These are phyloP conservation scores for Stramonita haemastoma DNA, from an alignment of 2,888 invertebrate species.

Conservation along the genomic window DNA sequence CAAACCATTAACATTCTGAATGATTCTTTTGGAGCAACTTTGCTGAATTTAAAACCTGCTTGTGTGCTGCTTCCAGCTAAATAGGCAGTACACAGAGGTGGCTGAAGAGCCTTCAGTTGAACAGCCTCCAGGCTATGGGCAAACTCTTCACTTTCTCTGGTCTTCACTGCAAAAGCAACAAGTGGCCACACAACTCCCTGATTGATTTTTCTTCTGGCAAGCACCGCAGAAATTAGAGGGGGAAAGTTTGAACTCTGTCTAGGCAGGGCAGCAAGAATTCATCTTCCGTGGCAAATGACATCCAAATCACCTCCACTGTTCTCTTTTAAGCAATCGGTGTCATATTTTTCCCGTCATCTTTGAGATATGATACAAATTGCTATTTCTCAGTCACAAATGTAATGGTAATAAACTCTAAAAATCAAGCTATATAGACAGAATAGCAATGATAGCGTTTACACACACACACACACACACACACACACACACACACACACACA, in stretches of 20 bases:
- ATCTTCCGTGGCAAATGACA: background rate
- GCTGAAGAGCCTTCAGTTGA: too few relatives aligned
- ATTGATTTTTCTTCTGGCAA: too few relatives aligned
- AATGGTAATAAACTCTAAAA: background rate
- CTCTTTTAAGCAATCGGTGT: conserved; percentile 33
- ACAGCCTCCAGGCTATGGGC: background rate
- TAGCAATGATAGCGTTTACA: conserved; percentile 3
- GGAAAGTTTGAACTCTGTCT: background rate
- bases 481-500: too few relatives aligned
- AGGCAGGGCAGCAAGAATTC: background rate
- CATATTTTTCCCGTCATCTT: conserved; percentile 44
- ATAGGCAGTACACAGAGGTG: too few relatives aligned
- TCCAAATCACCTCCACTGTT: background rate
- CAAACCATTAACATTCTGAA: too few relatives aligned
- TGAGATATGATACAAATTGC: conserved; percentile 47
- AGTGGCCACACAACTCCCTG: too few relatives aligned
- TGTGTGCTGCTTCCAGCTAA: too few relatives aligned
- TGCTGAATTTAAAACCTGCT: too few relatives aligned
- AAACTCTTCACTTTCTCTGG: background rate
- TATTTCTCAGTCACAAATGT: conserved; percentile 10
- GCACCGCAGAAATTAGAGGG: too few relatives aligned
- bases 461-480: background rate
- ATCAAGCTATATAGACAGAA: conserved; percentile 5
- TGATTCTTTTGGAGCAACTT: too few relatives aligned
- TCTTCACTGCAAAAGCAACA: too few relatives aligned